Base-by-base conservation (phyloP, 2,888 invertebrate species). In the Pyrrhosoma nymphula region DNA sequence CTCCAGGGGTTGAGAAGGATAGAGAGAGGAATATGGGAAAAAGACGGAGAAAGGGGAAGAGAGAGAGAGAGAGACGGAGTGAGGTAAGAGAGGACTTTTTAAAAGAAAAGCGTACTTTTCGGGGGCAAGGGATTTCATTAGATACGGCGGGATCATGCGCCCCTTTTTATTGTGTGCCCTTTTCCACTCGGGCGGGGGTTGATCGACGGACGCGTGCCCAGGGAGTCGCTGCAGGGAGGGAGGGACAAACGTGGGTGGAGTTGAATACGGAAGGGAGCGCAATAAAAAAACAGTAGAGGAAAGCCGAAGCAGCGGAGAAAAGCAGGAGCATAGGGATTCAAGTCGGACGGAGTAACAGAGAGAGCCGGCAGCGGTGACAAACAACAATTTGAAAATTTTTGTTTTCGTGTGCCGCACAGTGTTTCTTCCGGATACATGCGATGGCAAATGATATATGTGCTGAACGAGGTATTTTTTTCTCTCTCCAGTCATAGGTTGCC, bases 401-500 rank as follows among this genome's bases (percentile, higher is more conserved):
- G 30, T 82, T 35, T 35, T 82, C 26, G 35, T 14, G 82, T 18
- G n/a, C 82, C 30, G 35, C 35, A 35, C 35, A 82, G 16, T 30
- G 82, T 82, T 69, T 82, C 82, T 35, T 35, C 55, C 55, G 39
- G 20, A 56, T 47, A 89, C n/a, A 47, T 55, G 12, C 47, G 39
- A 88, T 20, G 88, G 39, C 88, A 47, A 60, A 56, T 56, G 89
- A 56, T 56, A 56, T 56, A 39, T 63, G 39, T 39, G 47, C 55
- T 47, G 63, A 35, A 69, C 20, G 47, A 47, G 69, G n/a, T 69
- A 47, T 93, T 47, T 93, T 23, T 91, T 35, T 91, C 63, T 55
- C 23, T 39, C 63, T 63, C n/a, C 60, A 56, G 35, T 82, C 82
- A 82, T 82, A 82, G 82, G 82, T 26, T 69, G 63, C 93, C 93